Evolutionary conservation across 2,888 invertebrate species (phyloP), one percentile per base, ranked within the genome.

Genomic region (Lypha dubia): DNA sequence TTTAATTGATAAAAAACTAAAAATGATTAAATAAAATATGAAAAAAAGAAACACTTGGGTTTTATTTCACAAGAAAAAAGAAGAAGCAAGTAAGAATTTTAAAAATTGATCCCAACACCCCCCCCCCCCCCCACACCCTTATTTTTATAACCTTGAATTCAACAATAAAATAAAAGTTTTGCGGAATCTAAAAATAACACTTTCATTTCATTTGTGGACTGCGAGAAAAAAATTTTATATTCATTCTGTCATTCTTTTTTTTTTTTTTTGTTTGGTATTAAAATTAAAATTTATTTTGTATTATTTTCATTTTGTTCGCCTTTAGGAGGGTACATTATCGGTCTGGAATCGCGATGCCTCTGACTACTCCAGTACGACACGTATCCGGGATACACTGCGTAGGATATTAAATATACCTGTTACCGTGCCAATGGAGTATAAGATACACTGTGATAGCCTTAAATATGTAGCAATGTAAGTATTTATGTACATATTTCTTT

Each of bases 301-400:
- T 74, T 22, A 11, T n/a, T 7, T 62, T 62, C 20, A 58, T 17
- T 71, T 44, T 20, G 17, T 3, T 35, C 17, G 58, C 7, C 28
- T 65, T 7, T 56, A 98, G 97, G 99, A 99, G 93, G 99, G 98
- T 92, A 96, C 98, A 91, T 95, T 99, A 90, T 98, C 98, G 87
- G 95, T 99, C 89, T 99, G 99, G 99, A 99, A 99, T 93, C 95
- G 97, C 92, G 98, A 97, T 88, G 98, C 99, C 73, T 95, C 96
- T 86, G 98, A 99, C 93, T 95, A 95, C 90, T 95, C 94, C 86
- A 97, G 97, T 87, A 98, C 97, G 88, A 95, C 95, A 87, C 95
- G 98, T 89, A 99, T 99, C 89, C 94, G 98, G 87, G 99, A 99
- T 93, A 98, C 98, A 60, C 93, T 99, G 89, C 96, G 97, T 89